Base-by-base conservation (phyloP, 2,888 invertebrate genomes). In the Agriopis aurantiaria region DNA sequence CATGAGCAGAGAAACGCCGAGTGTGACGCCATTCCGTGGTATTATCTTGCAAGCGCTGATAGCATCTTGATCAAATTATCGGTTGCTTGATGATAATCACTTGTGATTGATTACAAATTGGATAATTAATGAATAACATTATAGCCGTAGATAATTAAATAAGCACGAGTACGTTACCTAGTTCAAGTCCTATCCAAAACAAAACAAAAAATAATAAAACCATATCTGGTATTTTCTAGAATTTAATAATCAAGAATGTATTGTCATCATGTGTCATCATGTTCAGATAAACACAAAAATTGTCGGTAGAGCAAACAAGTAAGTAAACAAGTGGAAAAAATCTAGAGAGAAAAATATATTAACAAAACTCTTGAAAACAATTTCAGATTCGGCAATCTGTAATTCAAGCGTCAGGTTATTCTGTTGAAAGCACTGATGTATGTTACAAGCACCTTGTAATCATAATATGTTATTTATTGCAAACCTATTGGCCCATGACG, bases 401-500 rank as follows among this genome's bases (percentile, higher is more conserved):
- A 73, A 78, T 78, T 80, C 74, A 80, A 71, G 78, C 77, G 65
- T 74, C 76, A 75, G 64, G 77, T 73, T 76, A 74, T 65, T 67
- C 63, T 72, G 75, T 68, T 71, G 71, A 82, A 82, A 80, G 77
- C 79, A 83, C 12, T 84, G 48, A 75, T 77, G 72, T 65, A 72
- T 74, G 75, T 4, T 33, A 33, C 17, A 82, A 83, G 79, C 80
- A 82, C 79, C 62, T 85, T 82, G n/a, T 60, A 60, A 64, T 53
- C 49, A 23, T 33, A 3, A 65, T 75, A 71, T 84, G 84, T 86
- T 87, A 88, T 88, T 88, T 87, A 87, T 85, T 84, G 82, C 81
- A 79, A 80, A 81, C 78, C 78, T 87, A 80, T 80, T 83, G 83
- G 84, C 82, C 86, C 87, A 84, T 85, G 81, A 78, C 76, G 78